Conservation (phyloP, 2,113 vertebrate genomes). For the Condylura cristata region DNA sequence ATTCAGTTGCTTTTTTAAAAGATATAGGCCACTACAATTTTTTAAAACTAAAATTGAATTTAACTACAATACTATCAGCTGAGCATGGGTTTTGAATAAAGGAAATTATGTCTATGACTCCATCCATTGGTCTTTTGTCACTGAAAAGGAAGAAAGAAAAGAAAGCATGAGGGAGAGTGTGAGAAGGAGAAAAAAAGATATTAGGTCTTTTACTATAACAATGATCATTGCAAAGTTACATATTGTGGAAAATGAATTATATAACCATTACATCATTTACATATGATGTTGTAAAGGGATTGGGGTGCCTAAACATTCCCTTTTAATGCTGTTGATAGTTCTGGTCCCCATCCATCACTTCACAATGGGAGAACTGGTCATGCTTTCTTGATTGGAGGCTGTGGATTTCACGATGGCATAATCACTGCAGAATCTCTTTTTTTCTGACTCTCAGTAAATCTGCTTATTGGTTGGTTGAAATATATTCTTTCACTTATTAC, state of each 20-base stretch:
- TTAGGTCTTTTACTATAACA: neutral
- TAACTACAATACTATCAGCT: neutral
- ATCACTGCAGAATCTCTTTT: neutral
- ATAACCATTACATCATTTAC: neutral
- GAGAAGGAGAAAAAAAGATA: neutral
- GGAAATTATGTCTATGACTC: neutral
- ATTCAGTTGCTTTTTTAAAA: slow-evolving; percentile 12
- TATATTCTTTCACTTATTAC: neutral
- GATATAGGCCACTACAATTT: neutral
- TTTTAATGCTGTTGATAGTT: rapidly evolving
- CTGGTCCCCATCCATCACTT: neutral
- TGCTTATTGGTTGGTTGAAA: neutral
- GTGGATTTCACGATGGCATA: neutral
- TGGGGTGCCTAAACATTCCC: neutral
- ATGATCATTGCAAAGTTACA: neutral
- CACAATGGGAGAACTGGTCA: neutral
- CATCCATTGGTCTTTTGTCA: neutral
- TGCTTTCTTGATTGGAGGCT: neutral
- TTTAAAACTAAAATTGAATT: slow-evolving; percentile 41
- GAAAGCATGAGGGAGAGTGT: rapidly evolving
- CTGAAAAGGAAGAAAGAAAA: neutral
- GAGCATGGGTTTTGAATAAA: neutral
- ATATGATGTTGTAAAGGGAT: neutral
- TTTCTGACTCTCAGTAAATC: neutral
- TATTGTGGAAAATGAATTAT: neutral